Conservation (phyloP, 2,888 invertebrate species). For the Apoda limacodes region DNA sequence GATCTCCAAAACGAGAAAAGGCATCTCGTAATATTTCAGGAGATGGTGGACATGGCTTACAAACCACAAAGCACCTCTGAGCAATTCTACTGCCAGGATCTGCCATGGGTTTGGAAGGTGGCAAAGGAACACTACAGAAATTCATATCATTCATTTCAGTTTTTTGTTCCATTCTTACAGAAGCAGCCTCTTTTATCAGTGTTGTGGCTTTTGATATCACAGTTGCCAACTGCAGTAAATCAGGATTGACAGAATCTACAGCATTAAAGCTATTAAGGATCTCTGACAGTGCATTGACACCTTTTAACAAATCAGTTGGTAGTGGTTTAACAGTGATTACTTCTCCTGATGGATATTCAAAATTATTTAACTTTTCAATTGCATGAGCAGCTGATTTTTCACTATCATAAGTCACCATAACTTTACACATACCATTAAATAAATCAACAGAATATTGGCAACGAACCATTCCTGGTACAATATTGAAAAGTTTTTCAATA, state of each 20-base stretch:
- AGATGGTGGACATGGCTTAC: constrained; percentile 77
- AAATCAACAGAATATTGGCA: constrained; percentile 58
- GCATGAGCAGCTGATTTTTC: constrained; percentile 70
- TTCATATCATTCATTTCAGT: constrained; percentile 26
- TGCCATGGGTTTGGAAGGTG: constrained; percentile 77
- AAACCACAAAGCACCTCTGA: constrained; percentile 77
- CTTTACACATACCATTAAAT: constrained; percentile 57
- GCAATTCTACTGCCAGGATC: constrained; percentile 71
- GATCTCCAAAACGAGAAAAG: constrained; percentile 90
- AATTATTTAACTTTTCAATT: constrained; percentile 87
- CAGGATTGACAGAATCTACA: constrained; percentile 42
- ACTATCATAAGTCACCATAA: constrained; percentile 42
- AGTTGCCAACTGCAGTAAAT: constrained; percentile 77
- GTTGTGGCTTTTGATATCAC: constrained; percentile 83
- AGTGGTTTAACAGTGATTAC: constrained; percentile 81
- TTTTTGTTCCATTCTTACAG: constrained; percentile 25
- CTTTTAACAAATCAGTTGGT: constrained; percentile 44
- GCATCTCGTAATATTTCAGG: constrained; percentile 81
- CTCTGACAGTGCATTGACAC: constrained; percentile 42
- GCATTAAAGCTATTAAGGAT: constrained; percentile 50
- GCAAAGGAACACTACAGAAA: constrained; percentile 76
- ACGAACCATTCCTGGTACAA: constrained; percentile 74
- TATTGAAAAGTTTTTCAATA: constrained; percentile 86
- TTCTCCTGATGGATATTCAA: constrained; percentile 93
- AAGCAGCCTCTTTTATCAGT: constrained; percentile 75